These are phyloP conservation scores for Bombus turneri DNA, from an alignment of 1,140 invertebrate genomes.

Conservation along the genomic window DNA sequence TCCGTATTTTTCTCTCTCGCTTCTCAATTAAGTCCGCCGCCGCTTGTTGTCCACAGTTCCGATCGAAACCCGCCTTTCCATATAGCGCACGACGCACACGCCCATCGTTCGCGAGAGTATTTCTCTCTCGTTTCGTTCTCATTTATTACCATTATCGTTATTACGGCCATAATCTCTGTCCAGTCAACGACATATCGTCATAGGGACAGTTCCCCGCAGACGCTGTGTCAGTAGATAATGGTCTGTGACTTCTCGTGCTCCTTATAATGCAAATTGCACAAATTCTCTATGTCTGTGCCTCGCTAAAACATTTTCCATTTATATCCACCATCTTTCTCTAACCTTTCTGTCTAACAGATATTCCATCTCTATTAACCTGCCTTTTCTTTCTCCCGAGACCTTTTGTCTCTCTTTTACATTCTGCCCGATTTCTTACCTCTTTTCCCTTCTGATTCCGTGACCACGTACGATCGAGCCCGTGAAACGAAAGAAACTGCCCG, in stretches of 20 bases:
- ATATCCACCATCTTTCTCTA: not conserved
- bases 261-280: slow-evolving; percentile 58
- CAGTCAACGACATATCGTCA: slow-evolving; percentile 53
- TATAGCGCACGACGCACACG: slow-evolving; percentile 9
- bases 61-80: slow-evolving; percentile 49
- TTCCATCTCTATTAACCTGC: not conserved
- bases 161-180: slow-evolving; percentile 56
- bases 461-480: slow-evolving; percentile 22
- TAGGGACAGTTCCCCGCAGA: slow-evolving; percentile 48
- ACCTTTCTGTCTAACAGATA: not conserved
- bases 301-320: too few species aligned
- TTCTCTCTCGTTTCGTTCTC: slow-evolving; percentile 55
- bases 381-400: not conserved
- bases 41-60: slow-evolving; percentile 17
- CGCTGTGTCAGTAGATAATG: slow-evolving; percentile 60
- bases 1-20: slow-evolving; percentile 25
- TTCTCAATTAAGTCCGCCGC: slow-evolving; percentile 49
- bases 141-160: slow-evolving; percentile 66
- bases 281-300: slow-evolving; percentile 47
- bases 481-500: slow-evolving; percentile 53
- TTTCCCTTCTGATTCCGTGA: not conserved
- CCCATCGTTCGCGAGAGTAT: slow-evolving; percentile 25
- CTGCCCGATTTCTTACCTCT: not conserved
- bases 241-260: slow-evolving; percentile 44
- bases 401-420: not conserved